Percentiles rank a stretch among this genome's conserved stretches.
These are phyloP conservation scores for Spilogale gracilis DNA, from an alignment of 2,113 vertebrate genomes.

Conservation along the genomic window DNA sequence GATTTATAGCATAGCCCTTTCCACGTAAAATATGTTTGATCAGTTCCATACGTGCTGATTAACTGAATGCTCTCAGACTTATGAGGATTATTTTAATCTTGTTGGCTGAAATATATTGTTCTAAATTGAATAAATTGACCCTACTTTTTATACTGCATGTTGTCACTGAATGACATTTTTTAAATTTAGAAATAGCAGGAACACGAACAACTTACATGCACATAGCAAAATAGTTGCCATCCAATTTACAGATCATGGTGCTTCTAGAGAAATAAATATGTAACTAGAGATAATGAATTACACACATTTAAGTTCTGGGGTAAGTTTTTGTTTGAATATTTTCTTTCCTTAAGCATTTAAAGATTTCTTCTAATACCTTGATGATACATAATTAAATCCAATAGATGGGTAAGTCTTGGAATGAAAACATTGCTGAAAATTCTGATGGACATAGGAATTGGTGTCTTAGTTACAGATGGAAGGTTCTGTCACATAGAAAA, in stretches of 20 bases:
- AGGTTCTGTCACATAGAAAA: background rate
- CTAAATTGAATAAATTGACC: slow-evolving; percentile 59
- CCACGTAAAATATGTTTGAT: slow-evolving; percentile 13
- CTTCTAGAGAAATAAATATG: slow-evolving; percentile 23
- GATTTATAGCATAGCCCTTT: background rate
- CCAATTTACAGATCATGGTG: background rate
- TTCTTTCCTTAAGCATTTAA: slow-evolving; percentile 29
- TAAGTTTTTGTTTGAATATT: slow-evolving; percentile 5
- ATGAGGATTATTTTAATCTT: slow-evolving; percentile 70
- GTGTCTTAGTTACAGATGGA: background rate
- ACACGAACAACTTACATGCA: background rate
- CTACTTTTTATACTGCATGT: background rate
- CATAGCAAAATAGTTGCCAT: slow-evolving; percentile 6
- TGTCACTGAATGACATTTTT: slow-evolving; percentile 57
- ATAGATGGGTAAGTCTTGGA: background rate
- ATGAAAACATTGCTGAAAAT: slow-evolving; percentile 45
- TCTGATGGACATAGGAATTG: background rate
- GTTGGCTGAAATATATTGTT: slow-evolving; percentile 62
- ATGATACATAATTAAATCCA: slow-evolving; percentile 63
- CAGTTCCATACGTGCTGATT: slow-evolving; percentile 55
- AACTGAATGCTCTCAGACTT: slow-evolving; percentile 46
- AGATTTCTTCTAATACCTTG: background rate
- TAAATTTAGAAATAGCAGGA: slow-evolving; percentile 57
- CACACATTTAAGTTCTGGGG: slow-evolving; percentile 8
- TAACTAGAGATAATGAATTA: background rate